phyloP scores from a whole-genome alignment of 2,888 invertebrate genomes.

The Hipparchia semele region DNA sequence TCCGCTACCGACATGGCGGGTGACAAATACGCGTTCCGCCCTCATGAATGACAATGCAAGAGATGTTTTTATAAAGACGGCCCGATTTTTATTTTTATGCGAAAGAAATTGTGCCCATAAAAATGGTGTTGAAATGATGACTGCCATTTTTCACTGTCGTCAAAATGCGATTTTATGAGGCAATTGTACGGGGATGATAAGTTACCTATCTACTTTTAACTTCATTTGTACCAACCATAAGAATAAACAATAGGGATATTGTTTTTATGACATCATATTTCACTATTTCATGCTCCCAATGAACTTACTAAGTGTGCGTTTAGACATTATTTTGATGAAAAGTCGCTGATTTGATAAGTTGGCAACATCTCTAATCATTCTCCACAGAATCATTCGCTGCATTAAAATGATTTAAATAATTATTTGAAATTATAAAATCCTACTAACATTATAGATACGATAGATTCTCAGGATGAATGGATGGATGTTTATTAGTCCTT shows the following conservation, averaged over 20 bases:
- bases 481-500: no score
- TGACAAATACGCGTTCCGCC: slow-evolving; percentile 80
- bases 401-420: no score
- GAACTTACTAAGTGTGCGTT: no score
- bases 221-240: background rate
- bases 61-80: slow-evolving; percentile 81
- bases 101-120: slow-evolving; percentile 81
- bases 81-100: slow-evolving; percentile 78
- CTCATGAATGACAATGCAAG: slow-evolving; percentile 83
- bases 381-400: no score
- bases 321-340: no score
- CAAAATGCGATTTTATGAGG: slow-evolving; percentile 73
- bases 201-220: slow-evolving; percentile 14
- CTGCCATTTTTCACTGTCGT: slow-evolving; percentile 79
- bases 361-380: no score
- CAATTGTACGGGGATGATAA: slow-evolving; percentile 52
- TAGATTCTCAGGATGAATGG: no score
- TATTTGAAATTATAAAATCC: no score
- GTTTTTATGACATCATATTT: no score
- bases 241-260: slow-evolving; percentile 6
- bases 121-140: slow-evolving; percentile 80
- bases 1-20: slow-evolving; percentile 70
- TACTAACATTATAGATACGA: no score
- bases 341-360: no score
- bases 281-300: no score